Evolutionary conservation across 1,140 invertebrate genomes (phyloP), one percentile per base, ranked within the genome.

Genomic region (Sarcophaga bullata): DNA sequence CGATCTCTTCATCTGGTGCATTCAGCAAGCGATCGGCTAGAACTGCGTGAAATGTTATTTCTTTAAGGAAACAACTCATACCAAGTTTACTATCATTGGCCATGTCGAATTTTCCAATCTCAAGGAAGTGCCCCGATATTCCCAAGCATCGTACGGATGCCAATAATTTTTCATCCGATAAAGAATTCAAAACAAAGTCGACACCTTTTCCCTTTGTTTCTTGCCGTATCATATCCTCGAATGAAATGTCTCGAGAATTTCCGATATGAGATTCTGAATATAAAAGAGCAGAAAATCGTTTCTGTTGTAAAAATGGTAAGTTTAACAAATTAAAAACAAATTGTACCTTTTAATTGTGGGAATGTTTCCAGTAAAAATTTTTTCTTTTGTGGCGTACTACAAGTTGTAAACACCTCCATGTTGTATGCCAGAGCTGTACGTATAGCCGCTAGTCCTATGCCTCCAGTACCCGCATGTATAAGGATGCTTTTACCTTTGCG

Each of bases 401-500:
- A 95, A 6, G 95, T 96, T 68, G 94, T 95, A 87, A 92, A 96
- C 13, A 95, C 92, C 37, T 92, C 91, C 87, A 95, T 94, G 5
- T 93, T 93, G 88, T 93, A 92, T 84, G 93, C 91, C 6, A 96
- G 91, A 0, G 95, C 95, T 25, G 97, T 93, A 80, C 93, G 92
- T 85, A 97, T 97, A 52, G 96, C 95, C 0, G 96, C 96, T 86
- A 96, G 94, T 0, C 96, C 96, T n/a, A 97, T 95, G 48, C 96
- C 96, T 37, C 96, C 96, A 82, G 94, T 94, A 10, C 96, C 97
- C n/a, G 96, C 95, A 90, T 98, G 97, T 86, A 98, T 97, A 1
- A 97, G 92, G 37, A 97, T 91, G 2, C 91, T 92, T 84, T 96
- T 95, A 3, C 95, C 95, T 80, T 91, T 91, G 82, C 92, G 90